Base-by-base conservation (phyloP, 2,797 vertebrate genomes). In the Antrozous pallidus region DNA sequence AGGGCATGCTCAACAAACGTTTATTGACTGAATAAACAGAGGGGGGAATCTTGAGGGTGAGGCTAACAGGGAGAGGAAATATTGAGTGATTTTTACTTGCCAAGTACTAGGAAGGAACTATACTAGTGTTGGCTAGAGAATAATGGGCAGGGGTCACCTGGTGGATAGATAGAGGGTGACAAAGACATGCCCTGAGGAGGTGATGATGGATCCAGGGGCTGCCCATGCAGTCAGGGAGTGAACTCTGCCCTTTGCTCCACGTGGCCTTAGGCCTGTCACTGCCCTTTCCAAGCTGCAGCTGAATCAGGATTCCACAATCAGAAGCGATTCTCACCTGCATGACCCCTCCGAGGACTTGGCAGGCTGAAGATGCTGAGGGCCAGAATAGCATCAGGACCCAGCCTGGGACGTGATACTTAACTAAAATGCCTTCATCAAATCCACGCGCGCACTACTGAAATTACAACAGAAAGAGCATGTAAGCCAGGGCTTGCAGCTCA, bases 371-470 rank as follows among this genome's bases (percentile, higher is more conserved):
- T 8, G 8, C 38, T 11, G 31, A 87, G 78, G 40, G 40, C 38
- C 0, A 0, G 65, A 90, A 75, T 12, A 12, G 6, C 31, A 67
- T 18, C 5, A 47, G 14, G 56, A 77, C 38, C 54, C 74, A 8
- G 2, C 56, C 54, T 31, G n/a, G 33, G 45, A 90, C 0, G 0
- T 79, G 85, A 90, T 28, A 47, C 54, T 92, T 81, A 65, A 96
- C 78, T 40, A 91, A 87, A 96, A 90, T 20, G 4, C 70, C 74
- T 82, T 82, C 51, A 18, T 83, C 95, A 93, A 90, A 93, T 18
- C 54, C 36, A 65, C 3, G 38, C 84, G 96, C 0, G 1, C 6
- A 22, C 47, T 17, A 63, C 73, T 85, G 58, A 92, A 92, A 88
- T 88, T 63, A 88, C 31, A 92, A 26, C 78, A 42, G 56, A 90